Evolutionary conservation across 2,113 vertebrate species (phyloP), one percentile per base, ranked within the genome.

Genomic region (Hymenochirus boettgeri): DNA sequence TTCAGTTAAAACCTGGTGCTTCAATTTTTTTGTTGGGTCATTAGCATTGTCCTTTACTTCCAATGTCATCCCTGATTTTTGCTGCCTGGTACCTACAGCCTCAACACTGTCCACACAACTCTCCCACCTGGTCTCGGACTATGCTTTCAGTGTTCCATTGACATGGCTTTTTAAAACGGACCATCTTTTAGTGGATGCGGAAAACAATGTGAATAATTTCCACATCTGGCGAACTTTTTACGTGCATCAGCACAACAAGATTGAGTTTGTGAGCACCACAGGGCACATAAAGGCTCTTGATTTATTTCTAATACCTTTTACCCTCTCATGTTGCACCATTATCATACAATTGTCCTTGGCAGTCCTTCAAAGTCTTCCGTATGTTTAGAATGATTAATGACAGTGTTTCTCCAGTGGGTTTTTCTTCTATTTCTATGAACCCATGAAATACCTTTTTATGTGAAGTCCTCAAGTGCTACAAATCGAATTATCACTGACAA

Each of bases 1-100:
- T 61, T 74, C 73, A 56, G 73, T 53, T 47, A 74, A 62, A 46
- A 59, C 5, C 12, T 46, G n/a, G 42, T 5, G 42, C 42, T n/a
- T n/a, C n/a, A n/a, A n/a, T n/a, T n/a, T n/a, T n/a, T n/a, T n/a
- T n/a, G n/a, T n/a, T n/a, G n/a, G n/a, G n/a, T n/a, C n/a, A n/a
- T n/a, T n/a, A n/a, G n/a, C n/a, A n/a, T n/a, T n/a, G n/a, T n/a
- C n/a, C n/a, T n/a, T n/a, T n/a, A n/a, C n/a, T n/a, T n/a, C n/a
- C n/a, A n/a, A n/a, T n/a, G 4, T 6, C 42, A 6, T 46, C 42
- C 13, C 42, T 13, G n/a, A 46, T 13, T 18, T 46, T 4, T 5
- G 5, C 12, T 7, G 42, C 42, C 42, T 46, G 42, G 42, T 46
- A 18, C 42, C 42, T 46, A 46, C n/a, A 7, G 42, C 42, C 12